These are phyloP conservation scores for Odontomachus brunneus DNA, from an alignment of 1,140 invertebrate species.

Conservation along the genomic window DNA sequence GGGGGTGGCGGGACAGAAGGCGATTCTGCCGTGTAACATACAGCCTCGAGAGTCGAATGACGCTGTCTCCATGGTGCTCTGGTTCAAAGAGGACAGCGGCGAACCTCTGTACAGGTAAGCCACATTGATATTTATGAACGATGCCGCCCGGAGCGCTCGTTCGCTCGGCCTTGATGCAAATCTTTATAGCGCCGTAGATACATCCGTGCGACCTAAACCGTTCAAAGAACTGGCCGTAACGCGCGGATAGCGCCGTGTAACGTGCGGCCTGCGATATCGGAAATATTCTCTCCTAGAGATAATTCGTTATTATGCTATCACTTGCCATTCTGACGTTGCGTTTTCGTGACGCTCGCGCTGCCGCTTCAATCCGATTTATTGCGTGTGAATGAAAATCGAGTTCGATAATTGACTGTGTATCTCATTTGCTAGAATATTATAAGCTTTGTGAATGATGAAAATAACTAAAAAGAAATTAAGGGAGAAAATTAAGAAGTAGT, in stretches of 20 bases:
- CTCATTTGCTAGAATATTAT: too few relatives aligned
- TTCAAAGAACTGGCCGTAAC: constrained; percentile 17
- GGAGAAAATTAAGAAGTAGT: too few relatives aligned
- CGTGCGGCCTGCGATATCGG: not conserved
- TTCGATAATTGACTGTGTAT: too few relatives aligned
- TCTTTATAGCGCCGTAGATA: constrained; percentile 51
- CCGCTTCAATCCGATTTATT: not conserved
- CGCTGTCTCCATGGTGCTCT: constrained; percentile 94
- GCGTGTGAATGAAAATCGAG: not conserved
- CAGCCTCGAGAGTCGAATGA: constrained; percentile 91
- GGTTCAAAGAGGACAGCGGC: constrained; percentile 94
- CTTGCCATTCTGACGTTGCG: too few relatives aligned
- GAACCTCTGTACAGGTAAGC: constrained; percentile 94
- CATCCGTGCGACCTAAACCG: constrained; percentile 40
- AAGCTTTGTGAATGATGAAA: too few relatives aligned
- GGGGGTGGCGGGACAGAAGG: constrained; percentile 91
- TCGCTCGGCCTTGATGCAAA: constrained; percentile 26
- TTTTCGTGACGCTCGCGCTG: not conserved
- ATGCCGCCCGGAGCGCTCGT: constrained; percentile 42
- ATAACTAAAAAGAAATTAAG: too few relatives aligned
- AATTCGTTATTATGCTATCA: not conserved
- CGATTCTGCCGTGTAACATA: constrained; percentile 93
- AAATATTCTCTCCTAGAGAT: not conserved
- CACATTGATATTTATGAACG: constrained; percentile 68
- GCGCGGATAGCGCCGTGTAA: not conserved